Evolutionary conservation across 2,797 vertebrate genomes (phyloP).

Genomic region (Bradypodion pumilum): DNA sequence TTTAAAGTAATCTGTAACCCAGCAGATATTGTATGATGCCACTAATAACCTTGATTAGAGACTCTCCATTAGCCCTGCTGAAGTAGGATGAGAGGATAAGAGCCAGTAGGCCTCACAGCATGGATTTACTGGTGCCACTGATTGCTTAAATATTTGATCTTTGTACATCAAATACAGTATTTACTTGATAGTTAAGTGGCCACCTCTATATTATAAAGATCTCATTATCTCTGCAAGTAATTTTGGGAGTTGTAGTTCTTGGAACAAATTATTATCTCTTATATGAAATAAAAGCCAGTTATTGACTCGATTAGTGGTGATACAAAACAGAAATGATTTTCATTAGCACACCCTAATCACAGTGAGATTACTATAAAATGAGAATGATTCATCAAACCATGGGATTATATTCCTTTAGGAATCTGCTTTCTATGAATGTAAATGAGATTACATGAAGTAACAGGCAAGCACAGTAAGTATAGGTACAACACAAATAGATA

Average conservation of each 20-base stretch:
- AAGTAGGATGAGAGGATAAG: conserved; percentile 48
- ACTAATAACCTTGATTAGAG: conserved; percentile 55
- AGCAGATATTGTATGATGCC: conserved; percentile 17
- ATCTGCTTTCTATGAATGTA: conserved; percentile 34
- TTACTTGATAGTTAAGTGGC: conserved; percentile 59
- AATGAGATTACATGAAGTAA: conserved; percentile 31
- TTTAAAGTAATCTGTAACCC: conserved; percentile 45
- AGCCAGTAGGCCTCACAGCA: conserved; percentile 43
- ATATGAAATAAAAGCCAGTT: conserved; percentile 37
- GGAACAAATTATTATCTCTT: conserved; percentile 41
- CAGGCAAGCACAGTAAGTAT: conserved; percentile 12
- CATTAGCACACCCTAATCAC: conserved; percentile 48
- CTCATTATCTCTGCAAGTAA: conserved; percentile 44
- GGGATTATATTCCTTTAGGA: conserved; percentile 31
- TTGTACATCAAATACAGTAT: conserved; percentile 55
- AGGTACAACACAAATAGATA: not conserved
- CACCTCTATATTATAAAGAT: conserved; percentile 37
- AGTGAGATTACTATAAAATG: conserved; percentile 26
- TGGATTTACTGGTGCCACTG: conserved; percentile 52
- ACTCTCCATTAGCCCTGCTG: conserved; percentile 36
- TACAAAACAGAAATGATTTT: conserved; percentile 46
- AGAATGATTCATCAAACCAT: conserved; percentile 4
- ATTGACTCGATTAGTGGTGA: conserved; percentile 24
- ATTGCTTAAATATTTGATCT: conserved; percentile 62
- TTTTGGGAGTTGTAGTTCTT: conserved; percentile 47